Evolutionary conservation across 2,888 invertebrate genomes (phyloP).

Genomic region (Oligia latruncula): DNA sequence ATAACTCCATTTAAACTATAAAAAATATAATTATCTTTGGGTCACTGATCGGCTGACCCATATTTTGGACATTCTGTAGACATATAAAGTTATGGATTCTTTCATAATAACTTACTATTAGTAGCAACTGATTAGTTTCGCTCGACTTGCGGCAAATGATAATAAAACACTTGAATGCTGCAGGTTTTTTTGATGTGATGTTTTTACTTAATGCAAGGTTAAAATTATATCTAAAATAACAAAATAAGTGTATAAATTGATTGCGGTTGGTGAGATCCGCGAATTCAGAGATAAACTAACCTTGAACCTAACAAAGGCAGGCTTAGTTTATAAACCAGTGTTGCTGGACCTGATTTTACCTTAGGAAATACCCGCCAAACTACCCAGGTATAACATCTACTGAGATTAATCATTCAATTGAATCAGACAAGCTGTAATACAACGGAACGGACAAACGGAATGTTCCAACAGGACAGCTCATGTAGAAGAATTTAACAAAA

Average conservation of each 20-base stretch:
- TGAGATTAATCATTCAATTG: conserved; percentile 50
- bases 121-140: conserved; percentile 39
- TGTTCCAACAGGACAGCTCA: conserved; percentile 48
- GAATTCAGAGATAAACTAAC: conserved; percentile 33
- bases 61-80: conserved; percentile 70
- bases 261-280: conserved; percentile 7
- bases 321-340: conserved; percentile 20
- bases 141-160: not conserved
- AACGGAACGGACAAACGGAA: conserved; percentile 35
- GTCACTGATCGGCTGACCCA: conserved; percentile 82
- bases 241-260: conserved; percentile 3
- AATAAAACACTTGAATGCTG: not conserved
- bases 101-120: conserved; percentile 54
- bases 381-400: conserved; percentile 30
- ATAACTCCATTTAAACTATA: conserved; percentile 78
- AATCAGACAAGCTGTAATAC: conserved; percentile 35
- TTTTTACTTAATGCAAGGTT: conserved; percentile 6
- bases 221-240: not conserved
- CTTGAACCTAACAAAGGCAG: conserved; percentile 35
- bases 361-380: conserved; percentile 7
- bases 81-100: conserved; percentile 56
- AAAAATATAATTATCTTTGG: conserved; percentile 81
- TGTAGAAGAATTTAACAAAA: conserved; percentile 63
- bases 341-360: conserved; percentile 16
- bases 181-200: not conserved